A percentile compares a stretch with the other conserved stretches of the same genome.
Evolutionary conservation across 2,113 vertebrate genomes (phyloP).

Genomic region (Trematocara unimaculatum): DNA sequence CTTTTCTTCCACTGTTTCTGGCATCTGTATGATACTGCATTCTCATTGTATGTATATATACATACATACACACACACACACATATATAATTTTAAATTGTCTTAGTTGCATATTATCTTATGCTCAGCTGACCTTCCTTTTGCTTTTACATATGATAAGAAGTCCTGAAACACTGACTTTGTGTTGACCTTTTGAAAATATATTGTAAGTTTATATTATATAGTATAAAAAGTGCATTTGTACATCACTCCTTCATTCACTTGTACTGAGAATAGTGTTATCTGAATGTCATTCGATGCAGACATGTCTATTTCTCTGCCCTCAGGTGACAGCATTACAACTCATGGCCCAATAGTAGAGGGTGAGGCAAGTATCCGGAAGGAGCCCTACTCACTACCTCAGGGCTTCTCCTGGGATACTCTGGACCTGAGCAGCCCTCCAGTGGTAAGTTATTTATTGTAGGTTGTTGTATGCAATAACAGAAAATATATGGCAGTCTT

Average conservation of each 20-base stretch:
- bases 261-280: neutral
- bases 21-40: neutral
- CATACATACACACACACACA: too few species aligned
- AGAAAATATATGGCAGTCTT: neutral
- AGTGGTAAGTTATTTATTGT: constrained; percentile 73
- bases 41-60: accelerated
- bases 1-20: neutral
- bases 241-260: neutral
- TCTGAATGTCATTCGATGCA: neutral
- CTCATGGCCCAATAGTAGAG: constrained; percentile 81
- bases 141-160: neutral
- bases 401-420: constrained; percentile 90
- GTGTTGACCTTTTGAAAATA: neutral
- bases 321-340: constrained; percentile 80
- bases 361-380: constrained; percentile 77
- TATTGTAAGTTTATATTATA: neutral
- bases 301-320: neutral
- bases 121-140: neutral
- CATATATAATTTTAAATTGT: neutral
- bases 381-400: constrained; percentile 87
- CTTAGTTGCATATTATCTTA: neutral
- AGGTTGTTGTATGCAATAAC: neutral
- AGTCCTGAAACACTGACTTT: neutral
- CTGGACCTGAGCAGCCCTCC: constrained; percentile 80
- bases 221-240: neutral